Base-by-base conservation (phyloP, 2,888 invertebrate species). In the Urechis unicinctus region DNA sequence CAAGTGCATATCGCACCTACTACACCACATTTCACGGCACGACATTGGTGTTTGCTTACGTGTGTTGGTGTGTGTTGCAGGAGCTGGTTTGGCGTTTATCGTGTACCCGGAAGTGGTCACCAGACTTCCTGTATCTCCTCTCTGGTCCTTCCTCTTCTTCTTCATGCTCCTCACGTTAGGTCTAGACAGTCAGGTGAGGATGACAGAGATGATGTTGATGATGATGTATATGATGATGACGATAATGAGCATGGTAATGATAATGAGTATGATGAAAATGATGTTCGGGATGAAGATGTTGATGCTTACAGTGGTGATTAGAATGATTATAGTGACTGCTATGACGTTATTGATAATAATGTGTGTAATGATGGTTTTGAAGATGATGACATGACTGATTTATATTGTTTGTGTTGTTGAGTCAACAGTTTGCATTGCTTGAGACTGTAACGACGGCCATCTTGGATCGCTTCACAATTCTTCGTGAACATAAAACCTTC, bases 81-180 rank as follows among this genome's bases (percentile, higher is more conserved):
- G 75, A 59, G 71, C 73, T 55, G 75, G 75, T 30, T 59, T 75
- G 54, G 75, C 75, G 2, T 75, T 74, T 60, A 69, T 75, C n/a
- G 75, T 75, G 13, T 75, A 72, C 57, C 73, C 74, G 29, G 74
- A 73, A 61, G 74, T 74, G 25, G 73, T 75, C 28, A 73, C 74
- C 1, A 61, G 73, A 42, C 60, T 74, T 31, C 74, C 74, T 1
- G 57, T 73, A 25, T 69, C 73, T 1, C 74, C 73, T 1, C 56
- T 75, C 3, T 75, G 74, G 74, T 68, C 74, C 25, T 67, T 73
- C 52, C 65, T 74, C 5, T 75, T 74, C 62, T 74, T 74, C 60
- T 64, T 74, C 51, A 74, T 75, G 75, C 64, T 75, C 61, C 68
- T 75, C 29, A 74, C 72, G 3, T 64, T 74, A 17, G 73, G 74